These are phyloP conservation scores for Nothura maculosa DNA, from an alignment of 2,797 vertebrate genomes.

Conservation along the genomic window DNA sequence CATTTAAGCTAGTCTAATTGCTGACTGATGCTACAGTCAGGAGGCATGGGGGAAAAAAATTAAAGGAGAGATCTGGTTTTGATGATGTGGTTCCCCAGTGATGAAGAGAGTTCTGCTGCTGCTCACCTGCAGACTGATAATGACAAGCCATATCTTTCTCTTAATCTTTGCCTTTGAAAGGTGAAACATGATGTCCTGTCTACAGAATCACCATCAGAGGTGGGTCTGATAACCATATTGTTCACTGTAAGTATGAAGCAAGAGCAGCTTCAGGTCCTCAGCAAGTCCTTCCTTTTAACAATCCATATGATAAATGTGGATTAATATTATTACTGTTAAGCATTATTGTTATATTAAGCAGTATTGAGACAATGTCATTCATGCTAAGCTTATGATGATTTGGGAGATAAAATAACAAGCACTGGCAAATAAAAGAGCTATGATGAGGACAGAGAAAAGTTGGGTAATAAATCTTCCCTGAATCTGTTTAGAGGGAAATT, in stretches of 20 bases:
- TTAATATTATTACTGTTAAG: neutral
- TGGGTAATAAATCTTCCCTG: conserved; percentile 38
- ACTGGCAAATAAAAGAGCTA: conserved; percentile 33
- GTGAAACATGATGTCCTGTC: neutral
- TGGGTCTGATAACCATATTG: neutral
- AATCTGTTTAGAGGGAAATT: conserved; percentile 24
- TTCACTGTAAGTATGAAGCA: neutral
- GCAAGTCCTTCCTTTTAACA: neutral
- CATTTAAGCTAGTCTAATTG: neutral
- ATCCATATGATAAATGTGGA: neutral
- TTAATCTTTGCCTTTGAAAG: neutral
- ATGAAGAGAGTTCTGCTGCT: neutral
- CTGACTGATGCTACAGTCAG: neutral
- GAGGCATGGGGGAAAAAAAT: neutral
- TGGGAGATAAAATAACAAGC: conserved; percentile 19
- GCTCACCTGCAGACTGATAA: neutral
- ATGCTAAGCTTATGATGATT: conserved; percentile 1
- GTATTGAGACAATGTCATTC: neutral
- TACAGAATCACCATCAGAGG: fast-evolving
- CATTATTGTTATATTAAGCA: neutral
- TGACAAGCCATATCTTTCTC: neutral
- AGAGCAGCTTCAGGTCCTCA: neutral
- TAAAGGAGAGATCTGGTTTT: neutral
- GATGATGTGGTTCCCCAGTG: neutral
- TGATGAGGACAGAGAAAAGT: conserved; percentile 26